Conservation (phyloP, 2,797 vertebrate species). For the Chromobotia macracanthus region DNA sequence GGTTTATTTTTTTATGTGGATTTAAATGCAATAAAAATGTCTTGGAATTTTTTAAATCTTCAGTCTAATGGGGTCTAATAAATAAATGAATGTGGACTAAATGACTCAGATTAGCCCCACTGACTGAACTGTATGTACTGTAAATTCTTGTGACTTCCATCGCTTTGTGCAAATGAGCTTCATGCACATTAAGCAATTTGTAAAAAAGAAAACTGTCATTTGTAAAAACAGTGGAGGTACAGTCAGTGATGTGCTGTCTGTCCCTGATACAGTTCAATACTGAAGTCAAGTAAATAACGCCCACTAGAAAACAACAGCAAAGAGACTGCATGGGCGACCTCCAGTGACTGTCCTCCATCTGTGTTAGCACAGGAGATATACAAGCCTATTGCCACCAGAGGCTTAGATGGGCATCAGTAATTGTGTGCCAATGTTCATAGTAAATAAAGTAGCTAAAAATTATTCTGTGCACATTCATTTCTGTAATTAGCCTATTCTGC, state of each 20-base stretch:
- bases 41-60: too few relatives aligned
- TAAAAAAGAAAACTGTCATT: background rate
- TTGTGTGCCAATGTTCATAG: background rate
- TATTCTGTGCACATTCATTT: slow-evolving; percentile 11
- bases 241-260: slow-evolving; percentile 5
- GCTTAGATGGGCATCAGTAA: background rate
- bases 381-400: slow-evolving; percentile 8
- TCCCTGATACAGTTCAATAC: background rate
- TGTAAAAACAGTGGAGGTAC: background rate
- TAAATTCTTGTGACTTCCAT: too few relatives aligned
- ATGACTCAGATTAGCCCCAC: too few relatives aligned
- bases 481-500: background rate
- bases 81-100: too few relatives aligned
- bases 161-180: background rate
- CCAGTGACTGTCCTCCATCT: background rate
- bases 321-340: too few relatives aligned
- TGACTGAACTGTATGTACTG: background rate
- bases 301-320: background rate
- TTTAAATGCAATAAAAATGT: too few relatives aligned
- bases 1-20: too few relatives aligned
- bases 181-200: too few relatives aligned
- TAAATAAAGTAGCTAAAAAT: slow-evolving; percentile 19
- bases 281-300: background rate
- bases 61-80: too few relatives aligned
- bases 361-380: background rate